Evolutionary conservation across 2,888 invertebrate genomes (phyloP).

Genomic region (Digitonthophagus gazella): DNA sequence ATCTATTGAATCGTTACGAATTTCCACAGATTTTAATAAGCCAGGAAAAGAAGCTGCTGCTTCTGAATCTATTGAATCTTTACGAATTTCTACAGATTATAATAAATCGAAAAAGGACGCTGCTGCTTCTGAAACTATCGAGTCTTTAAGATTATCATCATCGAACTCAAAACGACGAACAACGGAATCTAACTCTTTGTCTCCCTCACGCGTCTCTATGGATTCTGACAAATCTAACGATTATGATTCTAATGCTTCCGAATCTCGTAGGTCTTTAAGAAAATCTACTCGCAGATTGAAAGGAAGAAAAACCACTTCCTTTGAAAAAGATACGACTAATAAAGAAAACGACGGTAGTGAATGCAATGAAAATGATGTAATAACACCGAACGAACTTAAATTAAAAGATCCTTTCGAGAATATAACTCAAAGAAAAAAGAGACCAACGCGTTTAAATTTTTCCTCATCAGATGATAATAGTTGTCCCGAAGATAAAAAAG

Average conservation of each 20-base stretch:
- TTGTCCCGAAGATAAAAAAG: too few species aligned
- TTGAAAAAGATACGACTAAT: background rate
- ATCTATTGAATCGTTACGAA: background rate
- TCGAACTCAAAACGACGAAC: background rate
- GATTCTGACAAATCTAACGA: background rate
- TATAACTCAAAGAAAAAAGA: conserved; percentile 17
- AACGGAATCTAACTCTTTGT: background rate
- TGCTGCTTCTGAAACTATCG: background rate
- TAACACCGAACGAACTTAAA: too few species aligned
- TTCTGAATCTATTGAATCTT: background rate
- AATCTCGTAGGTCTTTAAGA: background rate
- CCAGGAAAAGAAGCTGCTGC: background rate
- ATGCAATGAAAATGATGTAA: background rate
- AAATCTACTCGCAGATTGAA: background rate
- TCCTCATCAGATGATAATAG: background rate
- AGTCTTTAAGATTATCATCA: conserved; percentile 18
- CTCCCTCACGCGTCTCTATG: background rate
- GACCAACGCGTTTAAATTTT: background rate
- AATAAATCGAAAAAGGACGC: too few species aligned
- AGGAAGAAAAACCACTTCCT: background rate
- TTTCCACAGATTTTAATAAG: background rate
- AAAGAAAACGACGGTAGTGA: background rate
- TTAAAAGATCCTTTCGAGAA: conserved; percentile 6
- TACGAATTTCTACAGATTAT: too few species aligned
- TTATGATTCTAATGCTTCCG: background rate